Evolutionary conservation across 2,888 invertebrate genomes (phyloP), one percentile per base, ranked within the genome.

Genomic region (Troides aeacus): DNA sequence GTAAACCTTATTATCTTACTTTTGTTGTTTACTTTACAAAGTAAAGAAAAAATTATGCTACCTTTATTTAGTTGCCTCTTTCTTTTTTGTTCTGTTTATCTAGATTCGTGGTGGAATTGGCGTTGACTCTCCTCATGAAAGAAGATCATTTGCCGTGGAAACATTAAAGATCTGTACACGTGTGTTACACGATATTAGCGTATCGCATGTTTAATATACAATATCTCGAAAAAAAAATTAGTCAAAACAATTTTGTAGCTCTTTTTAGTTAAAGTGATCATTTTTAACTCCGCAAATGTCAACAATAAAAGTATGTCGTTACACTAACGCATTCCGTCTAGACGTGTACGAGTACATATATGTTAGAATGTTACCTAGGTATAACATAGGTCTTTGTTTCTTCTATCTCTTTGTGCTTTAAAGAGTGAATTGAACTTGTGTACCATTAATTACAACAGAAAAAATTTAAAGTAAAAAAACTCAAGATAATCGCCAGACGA

Each of bases 291-390:
- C 18, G 18, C 1, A 36, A 36, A 60, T 8, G 17, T 17, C 7
- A 24, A n/a, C 24, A 18, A 36, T 60, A 60, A 60, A 60, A 60
- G 24, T 36, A 24, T 24, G 36, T 36, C 0, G 36, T 15, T 60
- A 17, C 12, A 12, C 60, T 36, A 60, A 60, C n/a, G 36, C 23
- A 36, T 60, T 60, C 36, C 60, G 60, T 60, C 60, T 60, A 60
- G 60, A 60, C 66, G 24, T 50, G 65, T 12, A 60, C 60, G 24
- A 24, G 59, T 6, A 15, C 23, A 58, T 58, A 24, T n/a, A 18
- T n/a, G 53, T 18, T 18, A 53, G 6, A 53, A 53, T 30, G 30
- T 30, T 3, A 53, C n/a, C 18, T 53, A 12, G 18, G 2, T 18
- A 18, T 50, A 15, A 50, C 15, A 50, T 10, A 10, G 18, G 18